These are phyloP conservation scores for Luperina nickerlii DNA, from an alignment of 2,888 invertebrate species.

Conservation along the genomic window DNA sequence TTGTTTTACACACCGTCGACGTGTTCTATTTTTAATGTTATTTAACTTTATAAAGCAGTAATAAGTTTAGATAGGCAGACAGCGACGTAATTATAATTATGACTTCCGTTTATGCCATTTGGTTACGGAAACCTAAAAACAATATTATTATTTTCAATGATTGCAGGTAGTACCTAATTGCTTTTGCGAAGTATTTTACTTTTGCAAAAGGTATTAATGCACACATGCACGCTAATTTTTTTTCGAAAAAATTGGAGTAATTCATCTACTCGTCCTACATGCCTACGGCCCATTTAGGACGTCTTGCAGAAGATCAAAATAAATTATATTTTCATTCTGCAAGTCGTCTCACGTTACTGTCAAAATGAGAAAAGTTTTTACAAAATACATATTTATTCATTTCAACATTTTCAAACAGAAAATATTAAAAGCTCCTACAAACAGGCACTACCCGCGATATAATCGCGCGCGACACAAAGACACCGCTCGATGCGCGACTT, in stretches of 20 bases:
- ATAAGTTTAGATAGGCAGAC: neutral
- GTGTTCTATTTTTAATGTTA: neutral
- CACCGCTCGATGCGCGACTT: too few species aligned
- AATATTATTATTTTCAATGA: neutral
- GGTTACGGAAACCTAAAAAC: neutral
- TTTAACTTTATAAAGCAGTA: neutral
- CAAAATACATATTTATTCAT: too few species aligned
- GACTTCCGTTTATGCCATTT: neutral
- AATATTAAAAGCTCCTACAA: too few species aligned
- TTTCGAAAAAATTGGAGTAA: neutral
- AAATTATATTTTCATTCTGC: too few species aligned
- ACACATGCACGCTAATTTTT: neutral
- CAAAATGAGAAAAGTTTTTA: too few species aligned
- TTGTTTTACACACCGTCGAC: neutral
- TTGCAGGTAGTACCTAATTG: neutral
- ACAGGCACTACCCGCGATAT: too few species aligned
- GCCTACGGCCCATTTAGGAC: too few species aligned
- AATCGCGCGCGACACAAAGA: too few species aligned
- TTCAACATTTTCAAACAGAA: too few species aligned
- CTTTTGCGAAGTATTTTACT: neutral
- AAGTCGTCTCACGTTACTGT: too few species aligned
- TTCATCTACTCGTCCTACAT: too few species aligned
- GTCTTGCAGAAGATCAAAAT: too few species aligned
- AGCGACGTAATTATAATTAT: neutral
- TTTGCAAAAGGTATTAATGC: neutral